These are phyloP conservation scores for Dicycla oo DNA, from an alignment of 2,888 invertebrate genomes.

Conservation along the genomic window DNA sequence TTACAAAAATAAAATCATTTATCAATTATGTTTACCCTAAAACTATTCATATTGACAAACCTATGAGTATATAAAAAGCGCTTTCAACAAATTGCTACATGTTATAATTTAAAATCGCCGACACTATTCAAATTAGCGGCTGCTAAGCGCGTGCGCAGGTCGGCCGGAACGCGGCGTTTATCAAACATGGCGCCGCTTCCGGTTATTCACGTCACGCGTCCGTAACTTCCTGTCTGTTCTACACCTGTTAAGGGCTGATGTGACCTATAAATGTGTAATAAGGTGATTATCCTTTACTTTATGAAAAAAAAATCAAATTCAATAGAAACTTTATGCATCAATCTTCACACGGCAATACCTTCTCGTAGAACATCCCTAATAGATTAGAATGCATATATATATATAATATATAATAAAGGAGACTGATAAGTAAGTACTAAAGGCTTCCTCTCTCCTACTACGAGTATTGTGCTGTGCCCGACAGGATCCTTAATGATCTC, in stretches of 20 bases:
- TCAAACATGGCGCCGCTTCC: constrained; percentile 83
- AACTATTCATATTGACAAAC: neutral
- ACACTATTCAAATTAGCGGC: constrained; percentile 69
- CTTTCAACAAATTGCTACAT: constrained; percentile 25
- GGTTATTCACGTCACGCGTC: constrained; percentile 70
- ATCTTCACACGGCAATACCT: no score
- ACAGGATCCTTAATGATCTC: no score
- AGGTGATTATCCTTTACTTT: constrained; percentile 3
- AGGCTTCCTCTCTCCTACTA: no score
- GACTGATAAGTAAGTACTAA: no score
- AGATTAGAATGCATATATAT: no score
- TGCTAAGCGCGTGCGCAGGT: constrained; percentile 77
- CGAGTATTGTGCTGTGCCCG: no score
- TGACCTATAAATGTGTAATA: constrained; percentile 54
- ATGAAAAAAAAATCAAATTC: no score
- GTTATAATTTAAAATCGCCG: constrained; percentile 55
- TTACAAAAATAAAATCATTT: no score
- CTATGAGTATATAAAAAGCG: neutral
- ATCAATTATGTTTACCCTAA: neutral
- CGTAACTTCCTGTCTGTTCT: constrained; percentile 68
- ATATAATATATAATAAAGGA: no score
- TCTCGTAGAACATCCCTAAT: no score
- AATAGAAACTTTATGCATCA: no score
- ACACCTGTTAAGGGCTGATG: constrained; percentile 64
- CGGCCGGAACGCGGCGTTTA: constrained; percentile 77